Evolutionary conservation across 2,797 vertebrate genomes (phyloP).

Genomic region (Eupleurogrammus muticus): DNA sequence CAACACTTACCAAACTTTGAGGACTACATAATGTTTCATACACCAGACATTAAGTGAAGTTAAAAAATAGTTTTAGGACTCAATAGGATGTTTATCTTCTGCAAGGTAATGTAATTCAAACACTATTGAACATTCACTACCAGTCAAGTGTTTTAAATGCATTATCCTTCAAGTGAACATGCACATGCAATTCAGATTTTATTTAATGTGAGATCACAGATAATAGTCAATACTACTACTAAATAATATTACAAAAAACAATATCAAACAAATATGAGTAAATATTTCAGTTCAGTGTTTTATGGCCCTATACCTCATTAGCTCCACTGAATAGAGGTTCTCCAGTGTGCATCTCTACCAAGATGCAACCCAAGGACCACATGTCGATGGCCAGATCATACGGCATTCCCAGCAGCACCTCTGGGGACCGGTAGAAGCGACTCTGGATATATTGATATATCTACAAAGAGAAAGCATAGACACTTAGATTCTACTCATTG

Average conservation of each 20-base stretch:
- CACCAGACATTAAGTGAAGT: not conserved
- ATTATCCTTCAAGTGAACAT: too few relatives aligned
- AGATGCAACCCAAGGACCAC: slow-evolving; percentile 96
- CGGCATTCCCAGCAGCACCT: slow-evolving; percentile 95
- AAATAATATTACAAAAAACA: not conserved
- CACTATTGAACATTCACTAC: too few relatives aligned
- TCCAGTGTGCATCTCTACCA: slow-evolving; percentile 97
- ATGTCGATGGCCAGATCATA: slow-evolving; percentile 97
- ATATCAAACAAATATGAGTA: not conserved
- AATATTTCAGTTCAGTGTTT: not conserved
- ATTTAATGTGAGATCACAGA: too few relatives aligned
- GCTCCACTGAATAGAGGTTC: slow-evolving; percentile 95
- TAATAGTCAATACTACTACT: not conserved
- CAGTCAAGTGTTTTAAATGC: too few relatives aligned
- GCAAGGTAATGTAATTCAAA: too few relatives aligned
- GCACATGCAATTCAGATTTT: too few relatives aligned
- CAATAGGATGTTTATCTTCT: too few relatives aligned
- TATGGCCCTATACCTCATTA: slow-evolving; percentile 87
- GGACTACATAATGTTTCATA: not conserved
- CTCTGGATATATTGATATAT: slow-evolving; percentile 97
- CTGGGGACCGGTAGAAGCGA: slow-evolving; percentile 95
- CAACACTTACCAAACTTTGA: not conserved
- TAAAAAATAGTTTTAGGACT: too few relatives aligned
- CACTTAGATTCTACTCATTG: not conserved
- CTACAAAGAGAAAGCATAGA: slow-evolving; percentile 43